Conservation (phyloP, 2,113 vertebrate genomes). For the Rhinoderma darwinii region DNA sequence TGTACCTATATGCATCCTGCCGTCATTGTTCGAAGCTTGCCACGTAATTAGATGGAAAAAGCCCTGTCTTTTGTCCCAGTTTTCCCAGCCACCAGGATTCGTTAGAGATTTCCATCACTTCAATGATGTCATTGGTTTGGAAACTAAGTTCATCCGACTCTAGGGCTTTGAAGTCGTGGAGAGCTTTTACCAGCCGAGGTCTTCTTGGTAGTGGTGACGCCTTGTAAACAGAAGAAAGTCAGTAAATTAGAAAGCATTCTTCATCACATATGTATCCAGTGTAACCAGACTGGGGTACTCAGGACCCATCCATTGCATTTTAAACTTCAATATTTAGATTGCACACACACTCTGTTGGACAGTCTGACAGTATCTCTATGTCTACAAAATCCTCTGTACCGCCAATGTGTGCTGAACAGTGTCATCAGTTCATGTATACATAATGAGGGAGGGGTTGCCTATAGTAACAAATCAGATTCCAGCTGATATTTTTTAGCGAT, state of each 20-base stretch:
- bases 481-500: too few species aligned
- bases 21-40: slow-evolving; percentile 69
- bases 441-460: too few species aligned
- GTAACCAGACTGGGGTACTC: too few species aligned
- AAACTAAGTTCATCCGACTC: slow-evolving; percentile 91
- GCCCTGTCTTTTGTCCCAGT: slow-evolving; percentile 79
- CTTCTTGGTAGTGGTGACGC: slow-evolving; percentile 63
- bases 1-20: not conserved
- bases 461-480: too few species aligned
- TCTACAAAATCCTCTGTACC: too few species aligned
- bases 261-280: not conserved
- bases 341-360: too few species aligned
- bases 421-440: too few species aligned
- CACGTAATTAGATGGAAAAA: slow-evolving; percentile 94
- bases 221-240: slow-evolving; percentile 7
- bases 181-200: slow-evolving; percentile 79
- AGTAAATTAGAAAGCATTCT: not conserved
- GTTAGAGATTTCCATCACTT: slow-evolving; percentile 88
- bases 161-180: slow-evolving; percentile 86
- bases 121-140: slow-evolving; percentile 81
- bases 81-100: slow-evolving; percentile 89
- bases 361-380: too few species aligned
- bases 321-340: too few species aligned
- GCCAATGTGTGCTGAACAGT: too few species aligned
- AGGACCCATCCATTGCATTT: too few species aligned